Evolutionary conservation across 2,888 invertebrate species (phyloP).

Genomic region (Agrotis puta): DNA sequence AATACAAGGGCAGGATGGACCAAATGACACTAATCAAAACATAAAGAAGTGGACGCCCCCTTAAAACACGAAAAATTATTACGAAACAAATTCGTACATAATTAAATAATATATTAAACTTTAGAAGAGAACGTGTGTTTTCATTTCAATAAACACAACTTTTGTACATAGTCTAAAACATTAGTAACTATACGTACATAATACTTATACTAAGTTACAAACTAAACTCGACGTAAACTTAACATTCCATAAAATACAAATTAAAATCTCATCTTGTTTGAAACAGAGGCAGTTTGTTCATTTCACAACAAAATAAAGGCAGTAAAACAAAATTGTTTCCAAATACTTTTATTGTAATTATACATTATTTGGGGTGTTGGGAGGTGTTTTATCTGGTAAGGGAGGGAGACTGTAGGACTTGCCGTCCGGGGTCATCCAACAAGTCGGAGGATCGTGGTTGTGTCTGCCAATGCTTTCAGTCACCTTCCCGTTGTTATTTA

Average conservation of each 20-base stretch:
- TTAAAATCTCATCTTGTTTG: slow-evolving; percentile 73
- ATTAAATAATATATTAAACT: slow-evolving; percentile 53
- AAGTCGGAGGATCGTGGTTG: slow-evolving; percentile 88
- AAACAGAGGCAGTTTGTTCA: slow-evolving; percentile 73
- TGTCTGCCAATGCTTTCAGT: slow-evolving; percentile 87
- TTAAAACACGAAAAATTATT: slow-evolving; percentile 9
- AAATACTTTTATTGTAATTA: slow-evolving; percentile 73
- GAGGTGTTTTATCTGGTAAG: slow-evolving; percentile 75
- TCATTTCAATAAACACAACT: slow-evolving; percentile 46
- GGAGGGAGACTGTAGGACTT: slow-evolving; percentile 87
- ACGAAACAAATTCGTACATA: slow-evolving; percentile 32
- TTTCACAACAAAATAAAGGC: slow-evolving; percentile 66
- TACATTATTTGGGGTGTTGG: slow-evolving; percentile 69
- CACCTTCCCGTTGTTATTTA: slow-evolving; percentile 86
- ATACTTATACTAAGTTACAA: slow-evolving; percentile 57
- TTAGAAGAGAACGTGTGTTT: slow-evolving; percentile 36
- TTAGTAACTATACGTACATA: slow-evolving; percentile 48
- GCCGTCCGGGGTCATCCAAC: slow-evolving; percentile 89
- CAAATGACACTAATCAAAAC: slow-evolving; percentile 39
- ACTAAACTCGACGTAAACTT: slow-evolving; percentile 58
- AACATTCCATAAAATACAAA: slow-evolving; percentile 66
- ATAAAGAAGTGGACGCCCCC: slow-evolving; percentile 13
- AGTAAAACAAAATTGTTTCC: slow-evolving; percentile 63
- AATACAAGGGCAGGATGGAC: slow-evolving; percentile 1
- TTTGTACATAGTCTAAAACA: slow-evolving; percentile 56